Base-by-base conservation (phyloP, 37 sponge, comb jelly and placozoan genomes). In the Halisarca cf. caerulea region DNA sequence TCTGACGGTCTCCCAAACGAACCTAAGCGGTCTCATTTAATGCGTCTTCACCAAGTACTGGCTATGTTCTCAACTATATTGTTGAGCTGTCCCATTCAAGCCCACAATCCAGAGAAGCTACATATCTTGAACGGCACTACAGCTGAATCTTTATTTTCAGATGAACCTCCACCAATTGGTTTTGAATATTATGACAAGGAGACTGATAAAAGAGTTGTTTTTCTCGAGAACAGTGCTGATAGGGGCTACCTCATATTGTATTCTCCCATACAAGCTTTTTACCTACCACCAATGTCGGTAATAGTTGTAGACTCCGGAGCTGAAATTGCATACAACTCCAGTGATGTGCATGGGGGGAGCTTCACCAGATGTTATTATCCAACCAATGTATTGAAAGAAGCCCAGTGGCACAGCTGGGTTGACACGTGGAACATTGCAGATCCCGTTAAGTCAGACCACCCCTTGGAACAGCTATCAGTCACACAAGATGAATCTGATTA, bases 1-100 rank as follows among this genome's bases (percentile, higher is more conserved):
- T 70, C 80, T 36, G 90, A 89, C 70, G 57, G 57, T 15, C 54
- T 80, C 6, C 73, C 85, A 17, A 84, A 89, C 42, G 86, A 85
- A 80, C 90, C 90, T 24, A 89, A 89, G 74, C 73, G 79, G 39
- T 40, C 85, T 15, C 90, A 89, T 45, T 70, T 89, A 14, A 24
- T 36, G 25, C n/a, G 2, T n/a, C 55, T 89, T 30, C 86, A 89
- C 30, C 40, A 75, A 35, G 20, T 83, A 36, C 61, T 88, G 37
- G 79, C n/a, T 58, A n/a, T 1, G 6, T 55, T 40, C 30, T 30
- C 54, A 23, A 20, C 8, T 33, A 27, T 28, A 11, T 45, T 85
- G 0, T 86, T 89, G 32, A 24, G 7, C 58, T 40, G 30, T 41
- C 62, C 64, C 7, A 34, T 39, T 36, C 64, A 83, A 54, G 61